These are phyloP conservation scores for Gymnosoma rotundatum DNA, from an alignment of 2,888 invertebrate genomes.

Conservation along the genomic window DNA sequence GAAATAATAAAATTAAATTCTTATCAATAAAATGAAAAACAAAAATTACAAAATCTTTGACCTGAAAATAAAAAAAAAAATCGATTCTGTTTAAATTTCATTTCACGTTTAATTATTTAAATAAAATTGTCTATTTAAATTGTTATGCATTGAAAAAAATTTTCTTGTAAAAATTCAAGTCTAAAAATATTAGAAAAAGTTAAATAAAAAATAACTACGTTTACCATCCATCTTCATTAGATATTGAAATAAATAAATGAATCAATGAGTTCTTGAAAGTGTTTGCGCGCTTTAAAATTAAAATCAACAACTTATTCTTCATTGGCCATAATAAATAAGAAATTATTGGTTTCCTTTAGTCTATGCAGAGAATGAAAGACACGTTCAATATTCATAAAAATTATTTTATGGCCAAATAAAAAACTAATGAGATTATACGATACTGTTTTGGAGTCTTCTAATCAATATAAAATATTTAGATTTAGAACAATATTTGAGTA, in stretches of 20 bases:
- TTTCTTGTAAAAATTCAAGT: conserved; percentile 50
- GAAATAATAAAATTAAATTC: conserved; percentile 38
- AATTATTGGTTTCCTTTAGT: conserved; percentile 9
- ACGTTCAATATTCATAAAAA: conserved; percentile 61
- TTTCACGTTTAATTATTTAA: conserved; percentile 58
- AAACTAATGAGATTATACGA: too few species aligned
- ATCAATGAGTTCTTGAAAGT: neutral
- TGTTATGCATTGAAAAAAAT: conserved; percentile 32
- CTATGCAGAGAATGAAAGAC: conserved; percentile 50
- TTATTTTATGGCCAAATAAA: conserved; percentile 39
- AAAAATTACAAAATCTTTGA: neutral
- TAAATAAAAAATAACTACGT: neutral
- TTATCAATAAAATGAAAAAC: conserved; percentile 30
- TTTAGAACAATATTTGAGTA: too few species aligned
- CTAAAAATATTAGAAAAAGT: neutral
- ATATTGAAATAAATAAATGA: conserved; percentile 30
- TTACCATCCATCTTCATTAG: conserved; percentile 58
- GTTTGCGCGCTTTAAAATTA: neutral
- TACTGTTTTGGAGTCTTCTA: too few species aligned
- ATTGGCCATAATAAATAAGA: conserved; percentile 18
- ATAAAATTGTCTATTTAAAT: conserved; percentile 54
- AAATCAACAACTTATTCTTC: conserved; percentile 24
- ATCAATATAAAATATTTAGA: too few species aligned
- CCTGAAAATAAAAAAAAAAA: conserved; percentile 21
- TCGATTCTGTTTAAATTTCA: conserved; percentile 31